Conservation (phyloP, 1,140 invertebrate species). For the Ctenoplectra terminalis region DNA sequence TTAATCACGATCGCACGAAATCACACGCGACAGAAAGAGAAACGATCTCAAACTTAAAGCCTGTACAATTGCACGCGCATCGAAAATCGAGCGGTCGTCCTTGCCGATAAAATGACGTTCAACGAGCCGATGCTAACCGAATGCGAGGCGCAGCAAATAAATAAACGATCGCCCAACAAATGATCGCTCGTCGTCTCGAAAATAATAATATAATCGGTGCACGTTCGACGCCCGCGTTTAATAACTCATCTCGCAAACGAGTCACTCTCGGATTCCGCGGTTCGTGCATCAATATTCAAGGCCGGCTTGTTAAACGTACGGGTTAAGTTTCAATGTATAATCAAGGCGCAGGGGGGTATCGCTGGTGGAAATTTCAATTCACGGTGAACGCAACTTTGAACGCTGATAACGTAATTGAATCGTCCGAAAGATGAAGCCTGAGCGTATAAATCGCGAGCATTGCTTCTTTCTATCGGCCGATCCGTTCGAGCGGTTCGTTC, state of each 20-base stretch:
- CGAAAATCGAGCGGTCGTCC: background rate
- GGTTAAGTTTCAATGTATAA: too few species aligned
- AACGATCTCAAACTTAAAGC: background rate
- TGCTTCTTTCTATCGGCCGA: background rate
- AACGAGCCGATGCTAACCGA: background rate
- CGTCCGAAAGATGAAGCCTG: background rate
- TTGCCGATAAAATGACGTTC: background rate
- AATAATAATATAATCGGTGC: background rate
- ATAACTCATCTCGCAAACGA: background rate
- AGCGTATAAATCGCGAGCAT: too few species aligned
- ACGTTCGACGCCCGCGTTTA: background rate
- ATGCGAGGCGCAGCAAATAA: background rate
- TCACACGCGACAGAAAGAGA: background rate
- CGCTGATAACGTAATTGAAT: too few species aligned
- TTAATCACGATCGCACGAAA: too few species aligned
- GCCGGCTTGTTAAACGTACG: too few species aligned
- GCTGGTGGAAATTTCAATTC: too few species aligned
- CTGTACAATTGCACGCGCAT: background rate
- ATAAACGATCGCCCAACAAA: background rate
- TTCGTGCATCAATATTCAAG: background rate
- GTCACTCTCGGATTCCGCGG: constrained; percentile 3
- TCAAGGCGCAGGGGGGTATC: too few species aligned
- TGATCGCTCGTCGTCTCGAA: background rate
- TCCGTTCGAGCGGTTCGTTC: background rate
- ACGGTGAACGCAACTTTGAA: too few species aligned